Percentiles rank a stretch among this genome's conserved stretches.
phyloP scores from a whole-genome alignment of 1,140 invertebrate species.

The Calliphora vicina region DNA sequence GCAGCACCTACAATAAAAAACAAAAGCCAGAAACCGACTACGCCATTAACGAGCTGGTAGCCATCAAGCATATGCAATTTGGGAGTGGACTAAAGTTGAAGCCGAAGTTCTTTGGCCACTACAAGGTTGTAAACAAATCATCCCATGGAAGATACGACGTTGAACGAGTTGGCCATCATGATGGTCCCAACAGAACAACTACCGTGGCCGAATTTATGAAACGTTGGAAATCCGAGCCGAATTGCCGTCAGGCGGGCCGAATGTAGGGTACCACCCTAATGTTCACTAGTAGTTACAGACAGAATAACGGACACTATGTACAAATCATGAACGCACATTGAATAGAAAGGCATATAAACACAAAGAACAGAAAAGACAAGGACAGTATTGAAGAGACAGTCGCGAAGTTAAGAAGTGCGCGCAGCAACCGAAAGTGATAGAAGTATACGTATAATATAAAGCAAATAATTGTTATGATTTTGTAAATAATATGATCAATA shows the following conservation, averaged over 20 bases:
- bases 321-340: too few relatives aligned
- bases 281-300: too few relatives aligned
- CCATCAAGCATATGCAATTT: conserved; percentile 9
- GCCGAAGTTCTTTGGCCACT: conserved; percentile 15
- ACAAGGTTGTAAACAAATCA: neutral
- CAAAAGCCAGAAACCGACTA: neutral
- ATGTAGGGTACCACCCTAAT: neutral
- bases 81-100: neutral
- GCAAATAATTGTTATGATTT: too few relatives aligned
- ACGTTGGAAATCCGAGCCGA: neutral
- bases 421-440: too few relatives aligned
- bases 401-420: too few relatives aligned
- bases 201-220: conserved; percentile 1
- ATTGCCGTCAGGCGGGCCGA: neutral
- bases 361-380: too few relatives aligned
- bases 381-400: too few relatives aligned
- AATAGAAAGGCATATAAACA: too few relatives aligned
- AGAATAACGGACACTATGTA: too few relatives aligned
- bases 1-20: neutral
- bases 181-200: neutral
- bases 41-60: neutral
- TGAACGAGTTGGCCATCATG: neutral
- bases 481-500: too few relatives aligned
- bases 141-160: neutral
- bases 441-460: too few relatives aligned